Evolutionary conservation across 2,888 invertebrate species (phyloP), one percentile per base, ranked within the genome.

Genomic region (Drosophila glabriapex): DNA sequence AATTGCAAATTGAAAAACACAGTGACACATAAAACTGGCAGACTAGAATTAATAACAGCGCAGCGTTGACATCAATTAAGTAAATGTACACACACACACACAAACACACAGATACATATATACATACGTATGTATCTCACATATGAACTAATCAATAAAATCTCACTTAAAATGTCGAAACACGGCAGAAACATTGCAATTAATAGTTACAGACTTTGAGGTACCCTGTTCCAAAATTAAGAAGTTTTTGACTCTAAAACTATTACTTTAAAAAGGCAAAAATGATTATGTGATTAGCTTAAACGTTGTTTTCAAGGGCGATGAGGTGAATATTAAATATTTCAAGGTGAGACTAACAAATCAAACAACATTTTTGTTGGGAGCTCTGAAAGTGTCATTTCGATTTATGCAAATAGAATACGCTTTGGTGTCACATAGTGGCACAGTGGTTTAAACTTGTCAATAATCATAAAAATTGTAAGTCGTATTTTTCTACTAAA

Each of bases 111-210:
- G 25, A 16, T 4, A 35, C 12, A 22, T 10, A 14, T 16, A 35
- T 35, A 43, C 33, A 29, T 56, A 35, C 37, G 29, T 39, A 16
- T 49, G 53, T 58, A 16, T 33, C 16, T 46, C 50, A 61, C 64
- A 78, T 22, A 55, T 73, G 53, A 91, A 85, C 83, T 89, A 91
- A 91, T 91, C 92, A 91, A 91, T 91, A 91, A 89, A 82, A 90
- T 91, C 88, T 83, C 77, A 72, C 82, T 78, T 64, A 73, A 83
- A 78, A 85, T 83, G 89, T 39, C 62, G 70, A 75, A 74, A 65
- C 46, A 68, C 60, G 33, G 16, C 58, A 52, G n/a, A 25, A 10
- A 14, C 0, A n/a, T 50, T 33, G n/a, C 5, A 22, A 7, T 14
- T 14, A 14, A 5, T 2, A 14, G 5, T 12, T 33, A 10, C 2